These are phyloP conservation scores for Myotis daubentonii DNA, from an alignment of 2,797 vertebrate species.

Conservation along the genomic window DNA sequence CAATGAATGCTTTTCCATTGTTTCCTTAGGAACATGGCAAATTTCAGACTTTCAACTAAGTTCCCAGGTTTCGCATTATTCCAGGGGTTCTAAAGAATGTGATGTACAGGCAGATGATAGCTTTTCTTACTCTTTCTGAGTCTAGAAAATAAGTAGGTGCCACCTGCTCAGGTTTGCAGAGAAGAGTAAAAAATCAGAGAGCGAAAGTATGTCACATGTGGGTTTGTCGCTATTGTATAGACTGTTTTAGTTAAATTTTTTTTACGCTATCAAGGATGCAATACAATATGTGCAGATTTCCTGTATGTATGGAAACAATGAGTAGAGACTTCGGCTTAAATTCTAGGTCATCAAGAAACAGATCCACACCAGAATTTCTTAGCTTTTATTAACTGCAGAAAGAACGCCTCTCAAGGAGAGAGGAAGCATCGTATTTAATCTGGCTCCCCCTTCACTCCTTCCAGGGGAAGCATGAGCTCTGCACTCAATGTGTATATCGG, in stretches of 20 bases:
- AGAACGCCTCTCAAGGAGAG: neutral
- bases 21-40: neutral
- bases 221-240: neutral
- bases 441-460: neutral
- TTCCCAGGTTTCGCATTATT: constrained; percentile 1
- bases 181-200: neutral
- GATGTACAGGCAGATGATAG: neutral
- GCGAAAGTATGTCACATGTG: neutral
- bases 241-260: neutral
- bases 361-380: neutral
- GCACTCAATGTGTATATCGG: neutral
- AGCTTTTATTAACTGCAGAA: neutral
- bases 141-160: neutral
- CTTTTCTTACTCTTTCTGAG: neutral
- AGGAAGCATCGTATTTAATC: neutral
- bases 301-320: neutral
- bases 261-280: neutral
- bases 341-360: neutral
- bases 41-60: neutral
- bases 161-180: neutral
- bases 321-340: neutral
- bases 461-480: neutral
- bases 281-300: neutral
- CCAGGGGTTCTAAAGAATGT: neutral
- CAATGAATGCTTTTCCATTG: neutral